Evolutionary conservation across 2,113 vertebrate species (phyloP).

Genomic region (Etia nguti): DNA sequence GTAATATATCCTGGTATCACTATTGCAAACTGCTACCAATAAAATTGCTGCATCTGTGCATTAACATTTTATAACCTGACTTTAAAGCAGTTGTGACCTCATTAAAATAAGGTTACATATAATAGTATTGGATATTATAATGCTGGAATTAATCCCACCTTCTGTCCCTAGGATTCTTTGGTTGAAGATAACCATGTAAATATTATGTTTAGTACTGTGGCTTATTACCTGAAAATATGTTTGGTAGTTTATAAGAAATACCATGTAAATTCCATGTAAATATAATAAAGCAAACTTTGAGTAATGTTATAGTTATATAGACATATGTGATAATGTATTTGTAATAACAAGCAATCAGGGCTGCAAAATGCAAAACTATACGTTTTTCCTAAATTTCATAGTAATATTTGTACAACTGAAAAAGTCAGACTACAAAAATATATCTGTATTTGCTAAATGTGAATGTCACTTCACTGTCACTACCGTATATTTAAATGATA

Average conservation of each 20-base stretch:
- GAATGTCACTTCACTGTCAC: not conserved
- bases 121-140: not conserved
- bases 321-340: not conserved
- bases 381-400: not conserved
- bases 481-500: not conserved
- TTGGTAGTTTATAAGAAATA: not conserved
- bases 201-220: not conserved
- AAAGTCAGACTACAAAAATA: not conserved
- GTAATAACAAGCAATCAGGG: not conserved
- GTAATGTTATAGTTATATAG: not conserved
- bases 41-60: not conserved
- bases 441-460: not conserved
- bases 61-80: not conserved
- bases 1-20: not conserved
- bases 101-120: not conserved
- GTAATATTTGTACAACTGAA: not conserved
- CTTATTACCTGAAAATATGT: not conserved
- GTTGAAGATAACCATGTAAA: not conserved
- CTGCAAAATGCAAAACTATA: not conserved
- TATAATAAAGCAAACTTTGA: not conserved
- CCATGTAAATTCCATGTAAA: not conserved
- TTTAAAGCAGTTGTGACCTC: not conserved
- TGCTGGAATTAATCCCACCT: not conserved
- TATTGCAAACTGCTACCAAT: not conserved
- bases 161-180: not conserved